Conservation (phyloP, 2,888 invertebrate species). For the Syritta pipiens region DNA sequence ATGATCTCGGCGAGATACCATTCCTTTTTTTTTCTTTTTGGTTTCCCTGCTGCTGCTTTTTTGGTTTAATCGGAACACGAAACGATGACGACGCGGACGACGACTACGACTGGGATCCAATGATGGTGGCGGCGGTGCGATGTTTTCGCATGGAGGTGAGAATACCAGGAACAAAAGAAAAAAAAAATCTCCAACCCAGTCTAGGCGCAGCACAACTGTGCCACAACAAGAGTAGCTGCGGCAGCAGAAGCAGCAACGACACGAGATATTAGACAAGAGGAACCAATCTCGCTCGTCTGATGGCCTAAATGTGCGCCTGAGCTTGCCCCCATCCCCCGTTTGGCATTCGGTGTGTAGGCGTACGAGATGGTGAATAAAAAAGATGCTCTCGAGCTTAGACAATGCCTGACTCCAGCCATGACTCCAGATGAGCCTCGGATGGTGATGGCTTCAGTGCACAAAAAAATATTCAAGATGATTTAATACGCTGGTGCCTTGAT, state of each 20-base stretch:
- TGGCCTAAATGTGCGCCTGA: slow-evolving; percentile 67
- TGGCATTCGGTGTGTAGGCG: slow-evolving; percentile 60
- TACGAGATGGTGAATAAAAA: slow-evolving; percentile 28
- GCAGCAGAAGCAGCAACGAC: slow-evolving; percentile 40
- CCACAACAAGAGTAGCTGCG: slow-evolving; percentile 42
- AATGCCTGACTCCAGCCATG: slow-evolving; percentile 56
- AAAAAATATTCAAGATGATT: slow-evolving; percentile 66
- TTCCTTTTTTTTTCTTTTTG: slow-evolving; percentile 27
- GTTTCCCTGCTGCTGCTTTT: too few species aligned
- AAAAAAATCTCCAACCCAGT: slow-evolving; percentile 21
- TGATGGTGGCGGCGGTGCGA: slow-evolving; percentile 5
- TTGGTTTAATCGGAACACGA: slow-evolving; percentile 49
- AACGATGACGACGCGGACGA: slow-evolving; percentile 23
- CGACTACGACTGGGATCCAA: neutral
- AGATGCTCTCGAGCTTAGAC: slow-evolving; percentile 42
- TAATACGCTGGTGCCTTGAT: slow-evolving; percentile 62
- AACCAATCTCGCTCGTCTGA: slow-evolving; percentile 52
- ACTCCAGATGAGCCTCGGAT: slow-evolving; percentile 12
- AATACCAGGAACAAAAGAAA: slow-evolving; percentile 33
- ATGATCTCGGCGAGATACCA: slow-evolving; percentile 62
- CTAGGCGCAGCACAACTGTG: slow-evolving; percentile 37
- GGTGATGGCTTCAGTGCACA: slow-evolving; percentile 65
- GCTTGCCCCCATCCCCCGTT: slow-evolving; percentile 39
- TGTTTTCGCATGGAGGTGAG: slow-evolving; percentile 66
- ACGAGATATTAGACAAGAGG: slow-evolving; percentile 50